Conservation (phyloP, 2,797 vertebrate species). For the Phataginus tricuspis region DNA sequence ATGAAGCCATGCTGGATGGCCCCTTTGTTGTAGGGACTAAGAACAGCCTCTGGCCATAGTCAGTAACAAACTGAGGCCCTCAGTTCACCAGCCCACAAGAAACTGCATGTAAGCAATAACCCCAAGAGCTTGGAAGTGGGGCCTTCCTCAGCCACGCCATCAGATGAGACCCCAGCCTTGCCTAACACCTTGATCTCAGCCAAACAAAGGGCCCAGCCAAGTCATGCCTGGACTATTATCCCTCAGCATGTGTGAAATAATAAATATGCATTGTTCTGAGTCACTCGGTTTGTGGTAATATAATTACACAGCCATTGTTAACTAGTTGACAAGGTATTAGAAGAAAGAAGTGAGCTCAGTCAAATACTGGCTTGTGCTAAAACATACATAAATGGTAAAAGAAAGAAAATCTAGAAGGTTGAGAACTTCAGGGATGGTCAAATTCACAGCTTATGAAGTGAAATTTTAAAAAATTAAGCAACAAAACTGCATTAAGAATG, state of each 20-base stretch:
- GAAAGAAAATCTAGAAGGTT: neutral
- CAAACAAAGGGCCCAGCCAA: neutral
- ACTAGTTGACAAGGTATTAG: neutral
- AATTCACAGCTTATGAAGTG: neutral
- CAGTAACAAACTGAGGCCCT: neutral
- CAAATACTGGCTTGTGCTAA: neutral
- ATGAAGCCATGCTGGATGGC: neutral
- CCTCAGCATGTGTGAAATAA: neutral
- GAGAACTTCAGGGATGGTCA: neutral
- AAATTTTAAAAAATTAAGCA: neutral
- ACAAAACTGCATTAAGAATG: neutral
- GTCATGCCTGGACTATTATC: too few species aligned
- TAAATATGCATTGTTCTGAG: neutral
- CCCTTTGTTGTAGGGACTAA: too few species aligned
- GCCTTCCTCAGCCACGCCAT: neutral
- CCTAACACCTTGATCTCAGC: neutral
- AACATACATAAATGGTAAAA: neutral
- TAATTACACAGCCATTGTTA: neutral
- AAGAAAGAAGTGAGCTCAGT: neutral
- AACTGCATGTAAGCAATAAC: rapidly evolving
- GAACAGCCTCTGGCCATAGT: too few species aligned
- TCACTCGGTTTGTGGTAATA: neutral
- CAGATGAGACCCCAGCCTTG: neutral
- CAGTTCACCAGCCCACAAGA: rapidly evolving
- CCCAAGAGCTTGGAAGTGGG: rapidly evolving